Base-by-base conservation (phyloP, 1,140 invertebrate genomes). In the Popillia japonica region DNA sequence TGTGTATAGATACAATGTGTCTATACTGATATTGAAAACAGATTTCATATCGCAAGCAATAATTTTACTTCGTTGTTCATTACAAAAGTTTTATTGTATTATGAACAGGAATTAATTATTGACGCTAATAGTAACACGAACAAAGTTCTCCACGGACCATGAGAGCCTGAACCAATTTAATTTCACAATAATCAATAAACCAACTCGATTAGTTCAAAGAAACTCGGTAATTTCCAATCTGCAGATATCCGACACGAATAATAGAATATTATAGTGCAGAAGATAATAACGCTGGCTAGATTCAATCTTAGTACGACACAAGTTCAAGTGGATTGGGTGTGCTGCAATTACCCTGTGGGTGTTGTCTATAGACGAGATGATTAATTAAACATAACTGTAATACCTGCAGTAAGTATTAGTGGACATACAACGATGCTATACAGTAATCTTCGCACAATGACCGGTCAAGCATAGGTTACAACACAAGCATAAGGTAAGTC, bases 231-330 rank as follows among this genome's bases (percentile, higher is more conserved):
- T 55, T 55, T 17, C 48, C 48, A 14, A 55, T 55, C n/a, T 55
- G 17, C n/a, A 55, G 7, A 55, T 55, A 55, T 14, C 6, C 48
- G 11, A 55, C 14, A 55, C 14, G 6, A 55, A 55, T 55, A 55
- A 55, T 55, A n/a, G 48, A 55, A 55, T 55, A 17, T 55, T 55
- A 55, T 55, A 55, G 48, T 17, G 14, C 6, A 55, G 48, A 17
- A 55, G 48, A 55, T 55, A 55, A 55, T 55, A 55, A 55, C 48
- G 48, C 48, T n/a, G 6, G 48, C 48, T 17, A 17, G 48, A 55
- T 55, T 55, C 48, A 55, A 55, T 55, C 11, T 55, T 55, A 55
- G 48, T 55, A 55, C 48, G 17, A 55, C 48, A 55, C 48, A 17
- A 55, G 48, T 55, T 55, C 48, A 55, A 55, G 14, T 55, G 14